Evolutionary conservation across 2,113 vertebrate species (phyloP), one percentile per base, ranked within the genome.

Genomic region (Cyprinodon tularosa): DNA sequence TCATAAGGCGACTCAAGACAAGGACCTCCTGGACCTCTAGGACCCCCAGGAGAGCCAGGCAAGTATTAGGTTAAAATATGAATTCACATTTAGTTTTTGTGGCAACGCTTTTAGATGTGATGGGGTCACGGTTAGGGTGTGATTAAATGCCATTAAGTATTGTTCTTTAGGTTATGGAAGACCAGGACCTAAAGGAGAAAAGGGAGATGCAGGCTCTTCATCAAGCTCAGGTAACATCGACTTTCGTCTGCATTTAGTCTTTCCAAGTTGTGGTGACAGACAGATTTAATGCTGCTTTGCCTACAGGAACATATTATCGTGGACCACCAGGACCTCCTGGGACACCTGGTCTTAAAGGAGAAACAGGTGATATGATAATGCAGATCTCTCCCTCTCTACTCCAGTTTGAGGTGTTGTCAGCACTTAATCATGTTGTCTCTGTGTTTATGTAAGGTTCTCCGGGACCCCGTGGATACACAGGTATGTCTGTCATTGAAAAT

Each of bases 161-260:
- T 87, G 44, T 44, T 59, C 53, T 66, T 15, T 57, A 98, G 96
- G 97, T 79, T 95, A 95, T 88, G 96, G 96, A 72, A 88, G 89
- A 71, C 96, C 93, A 79, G 97, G 97, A 79, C 94, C 95, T 12
- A 96, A 95, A 90, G 96, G 96, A 70, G 94, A 94, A 60, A 96
- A 93, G 82, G 96, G 96, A 72, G 94, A 94, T 40, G 11, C 93
- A 67, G 93, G 94, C 80, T 92, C 94, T 80, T 53, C 91, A 71
- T 87, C 95, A 36, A 89, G 91, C 72, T 96, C 96, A 91, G 97
- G 97, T 96, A 88, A 22, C 68, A 81, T 57, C 42, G 11, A 47
- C 74, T 1, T 62, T 59, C 42, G 37, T 22, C 0, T 69, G 42
- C 29, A 48, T 22, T 7, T 8, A 64, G 44, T 22, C 0, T 14